Percentiles rank a stretch among this genome's conserved stretches.
Evolutionary conservation across 30 jellyfish, hydroid and myxozoan genomes (phyloP).

Genomic region (Hydractinia symbiolongicarpus): DNA sequence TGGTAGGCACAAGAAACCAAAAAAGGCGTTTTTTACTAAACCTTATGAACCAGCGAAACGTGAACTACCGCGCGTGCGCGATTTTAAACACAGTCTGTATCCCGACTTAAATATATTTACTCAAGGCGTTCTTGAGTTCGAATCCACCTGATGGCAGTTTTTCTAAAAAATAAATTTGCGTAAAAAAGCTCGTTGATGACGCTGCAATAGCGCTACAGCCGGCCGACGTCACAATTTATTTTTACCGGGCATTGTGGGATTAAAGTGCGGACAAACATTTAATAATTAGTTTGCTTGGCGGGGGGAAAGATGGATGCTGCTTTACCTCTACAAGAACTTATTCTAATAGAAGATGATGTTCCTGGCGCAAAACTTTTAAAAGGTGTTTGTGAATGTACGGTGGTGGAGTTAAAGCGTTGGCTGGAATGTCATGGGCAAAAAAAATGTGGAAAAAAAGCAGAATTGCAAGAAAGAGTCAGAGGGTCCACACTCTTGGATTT

Average conservation of each 20-base stretch:
- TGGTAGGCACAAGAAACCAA: too few species aligned
- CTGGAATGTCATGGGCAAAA: conserved; percentile 26
- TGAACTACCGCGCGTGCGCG: too few species aligned
- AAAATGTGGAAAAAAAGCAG: conserved; percentile 11
- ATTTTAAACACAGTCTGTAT: too few species aligned
- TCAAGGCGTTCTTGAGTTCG: too few species aligned
- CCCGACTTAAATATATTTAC: too few species aligned
- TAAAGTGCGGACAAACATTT: background rate
- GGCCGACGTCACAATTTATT: conserved; percentile 1
- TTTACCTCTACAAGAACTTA: background rate
- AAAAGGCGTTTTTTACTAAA: too few species aligned
- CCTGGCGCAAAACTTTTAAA: conserved; percentile 35
- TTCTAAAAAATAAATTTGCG: too few species aligned
- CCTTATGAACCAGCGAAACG: too few species aligned
- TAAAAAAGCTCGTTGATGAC: too few species aligned
- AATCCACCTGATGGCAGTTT: too few species aligned
- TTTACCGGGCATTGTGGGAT: background rate
- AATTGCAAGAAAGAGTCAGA: conserved; percentile 5
- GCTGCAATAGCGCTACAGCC: background rate
- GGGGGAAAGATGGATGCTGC: background rate
- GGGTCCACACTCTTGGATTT: conserved; percentile 7
- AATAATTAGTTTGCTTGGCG: background rate
- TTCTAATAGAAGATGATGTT: conserved; percentile 31
- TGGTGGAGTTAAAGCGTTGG: conserved; percentile 5
- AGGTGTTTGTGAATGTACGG: conserved; percentile 17